phyloP scores from a whole-genome alignment of 2,888 invertebrate species.

The Drosophila paramelanica region DNA sequence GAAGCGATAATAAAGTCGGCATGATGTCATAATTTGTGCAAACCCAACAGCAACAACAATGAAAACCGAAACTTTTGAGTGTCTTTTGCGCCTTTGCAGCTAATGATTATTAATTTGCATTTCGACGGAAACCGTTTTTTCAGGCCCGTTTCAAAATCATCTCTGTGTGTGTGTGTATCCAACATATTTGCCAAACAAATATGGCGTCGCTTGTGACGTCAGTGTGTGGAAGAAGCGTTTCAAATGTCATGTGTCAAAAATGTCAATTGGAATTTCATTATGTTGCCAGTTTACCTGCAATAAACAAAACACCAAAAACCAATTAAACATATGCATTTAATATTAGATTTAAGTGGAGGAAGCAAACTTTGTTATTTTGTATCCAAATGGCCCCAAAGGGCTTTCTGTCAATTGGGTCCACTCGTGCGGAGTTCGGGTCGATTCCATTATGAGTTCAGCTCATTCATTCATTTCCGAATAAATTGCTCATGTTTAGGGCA shows the following conservation, averaged over 20 bases:
- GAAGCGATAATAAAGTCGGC: conserved; percentile 68
- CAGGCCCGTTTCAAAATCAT: conserved; percentile 27
- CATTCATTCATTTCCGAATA: not conserved
- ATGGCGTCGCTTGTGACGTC: conserved; percentile 25
- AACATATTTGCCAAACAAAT: conserved; percentile 24
- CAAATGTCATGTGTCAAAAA: conserved; percentile 38
- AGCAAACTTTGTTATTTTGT: not conserved
- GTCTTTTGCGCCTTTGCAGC: conserved; percentile 44
- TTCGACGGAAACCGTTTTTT: conserved; percentile 46
- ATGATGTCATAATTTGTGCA: conserved; percentile 71
- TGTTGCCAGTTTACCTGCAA: conserved; percentile 18
- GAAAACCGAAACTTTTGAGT: conserved; percentile 43
- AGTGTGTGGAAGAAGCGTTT: conserved; percentile 2
- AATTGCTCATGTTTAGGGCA: not conserved
- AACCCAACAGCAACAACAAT: conserved; percentile 30
- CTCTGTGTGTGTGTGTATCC: conserved; percentile 4
- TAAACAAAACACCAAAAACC: not conserved
- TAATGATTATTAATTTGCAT: conserved; percentile 63
- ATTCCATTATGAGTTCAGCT: conserved; percentile 11
- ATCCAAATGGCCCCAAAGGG: not conserved
- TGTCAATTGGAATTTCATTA: conserved; percentile 39
- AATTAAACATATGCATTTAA: conserved; percentile 10
- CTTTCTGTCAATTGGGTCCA: conserved; percentile 8
- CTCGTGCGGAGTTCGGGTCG: not conserved
- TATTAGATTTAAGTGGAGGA: conserved; percentile 14